phyloP scores from a whole-genome alignment of 2,888 invertebrate species.

The Neoitamus cyanurus region DNA sequence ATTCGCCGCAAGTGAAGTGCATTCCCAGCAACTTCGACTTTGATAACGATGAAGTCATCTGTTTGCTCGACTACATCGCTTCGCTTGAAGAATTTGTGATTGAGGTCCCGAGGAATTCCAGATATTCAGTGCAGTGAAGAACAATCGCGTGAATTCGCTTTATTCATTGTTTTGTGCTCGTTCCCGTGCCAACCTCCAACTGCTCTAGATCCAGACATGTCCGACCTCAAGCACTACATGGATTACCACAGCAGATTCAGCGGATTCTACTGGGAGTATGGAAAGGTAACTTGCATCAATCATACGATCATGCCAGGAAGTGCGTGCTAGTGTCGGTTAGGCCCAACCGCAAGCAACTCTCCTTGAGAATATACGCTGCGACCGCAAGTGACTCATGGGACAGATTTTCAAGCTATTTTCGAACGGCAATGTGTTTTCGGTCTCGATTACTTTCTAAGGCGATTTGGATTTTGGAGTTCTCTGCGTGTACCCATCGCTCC shows the following conservation, averaged over 20 bases:
- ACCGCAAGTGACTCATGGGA: not conserved
- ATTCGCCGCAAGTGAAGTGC: slow-evolving; percentile 7
- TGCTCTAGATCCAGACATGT: not conserved
- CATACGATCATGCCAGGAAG: not conserved
- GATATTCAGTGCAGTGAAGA: not conserved
- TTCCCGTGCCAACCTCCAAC: too few species aligned
- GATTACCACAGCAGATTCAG: not conserved
- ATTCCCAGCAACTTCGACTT: not conserved
- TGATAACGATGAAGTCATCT: slow-evolving; percentile 8
- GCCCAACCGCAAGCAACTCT: not conserved
- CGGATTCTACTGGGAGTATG: not conserved
- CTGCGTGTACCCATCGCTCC: not conserved
- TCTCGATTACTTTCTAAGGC: not conserved
- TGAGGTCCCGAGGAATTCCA: not conserved
- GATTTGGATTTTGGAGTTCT: not conserved
- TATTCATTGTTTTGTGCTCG: not conserved
- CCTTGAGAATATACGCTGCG: not conserved
- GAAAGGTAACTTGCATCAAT: not conserved
- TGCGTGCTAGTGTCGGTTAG: not conserved
- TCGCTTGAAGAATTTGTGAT: not conserved
- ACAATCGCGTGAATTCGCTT: not conserved
- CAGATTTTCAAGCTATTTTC: not conserved
- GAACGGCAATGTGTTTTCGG: not conserved
- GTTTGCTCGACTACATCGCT: not conserved
- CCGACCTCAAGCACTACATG: not conserved